Evolutionary conservation across 2,888 invertebrate genomes (phyloP).

Genomic region (Cephus runcator): DNA sequence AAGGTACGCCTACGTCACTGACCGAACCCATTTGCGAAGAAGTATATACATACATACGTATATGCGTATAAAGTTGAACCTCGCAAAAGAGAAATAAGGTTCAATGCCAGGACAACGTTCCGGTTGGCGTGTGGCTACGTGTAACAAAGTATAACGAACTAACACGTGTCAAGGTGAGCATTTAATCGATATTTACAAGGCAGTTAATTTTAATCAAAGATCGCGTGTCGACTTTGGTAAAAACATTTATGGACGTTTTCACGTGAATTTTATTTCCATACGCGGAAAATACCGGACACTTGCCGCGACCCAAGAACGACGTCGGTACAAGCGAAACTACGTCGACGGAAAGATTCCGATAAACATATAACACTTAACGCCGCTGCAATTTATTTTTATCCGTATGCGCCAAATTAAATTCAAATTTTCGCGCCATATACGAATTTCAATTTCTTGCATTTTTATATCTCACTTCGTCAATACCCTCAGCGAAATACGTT

Average conservation of each 20-base stretch:
- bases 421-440: not conserved
- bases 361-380: not conserved
- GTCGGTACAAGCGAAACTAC: not conserved
- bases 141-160: constrained; percentile 7
- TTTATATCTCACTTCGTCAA: not conserved
- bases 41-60: not conserved
- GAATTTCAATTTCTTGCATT: not conserved
- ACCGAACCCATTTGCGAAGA: not conserved
- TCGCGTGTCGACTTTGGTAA: constrained; percentile 36
- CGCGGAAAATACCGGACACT: not conserved
- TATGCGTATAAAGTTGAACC: not conserved
- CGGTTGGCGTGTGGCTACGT: not conserved
- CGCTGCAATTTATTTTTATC: not conserved
- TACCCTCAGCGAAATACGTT: not conserved
- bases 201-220: constrained; percentile 48
- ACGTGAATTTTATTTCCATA: constrained; percentile 11
- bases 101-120: constrained; percentile 1
- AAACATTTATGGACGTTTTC: constrained; percentile 38
- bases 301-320: not conserved
- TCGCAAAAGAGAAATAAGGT: not conserved
- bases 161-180: constrained; percentile 48
- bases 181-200: constrained; percentile 53
- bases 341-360: not conserved
- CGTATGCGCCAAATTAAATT: not conserved
- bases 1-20: not conserved